phyloP scores from a whole-genome alignment of 2,888 invertebrate genomes.

The Leptopilina myrica region DNA sequence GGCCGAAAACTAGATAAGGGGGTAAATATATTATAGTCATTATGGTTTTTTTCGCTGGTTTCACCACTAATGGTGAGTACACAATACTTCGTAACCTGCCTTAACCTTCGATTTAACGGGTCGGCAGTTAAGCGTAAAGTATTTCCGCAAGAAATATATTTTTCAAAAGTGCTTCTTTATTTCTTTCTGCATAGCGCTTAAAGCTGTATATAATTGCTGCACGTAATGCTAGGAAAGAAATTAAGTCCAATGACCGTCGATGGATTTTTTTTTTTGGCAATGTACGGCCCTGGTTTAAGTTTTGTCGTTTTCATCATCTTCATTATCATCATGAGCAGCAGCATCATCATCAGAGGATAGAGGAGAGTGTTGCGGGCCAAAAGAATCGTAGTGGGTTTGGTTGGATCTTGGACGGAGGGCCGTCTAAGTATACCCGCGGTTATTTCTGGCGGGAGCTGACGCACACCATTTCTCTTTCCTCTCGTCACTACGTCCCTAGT shows the following conservation, averaged over 20 bases:
- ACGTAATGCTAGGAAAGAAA: no score
- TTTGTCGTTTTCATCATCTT: conserved; percentile 65
- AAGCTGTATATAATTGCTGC: no score
- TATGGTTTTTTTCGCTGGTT: no score
- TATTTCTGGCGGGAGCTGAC: conserved; percentile 76
- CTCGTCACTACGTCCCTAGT: conserved; percentile 45
- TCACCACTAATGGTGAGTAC: no score
- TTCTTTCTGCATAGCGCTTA: no score
- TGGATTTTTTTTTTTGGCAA: neutral
- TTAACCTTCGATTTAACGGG: conserved; percentile 46
- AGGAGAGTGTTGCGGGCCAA: conserved; percentile 59
- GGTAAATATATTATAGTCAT: no score
- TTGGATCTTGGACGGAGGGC: conserved; percentile 67
- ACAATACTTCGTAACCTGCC: neutral
- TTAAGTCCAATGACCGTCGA: conserved; percentile 9
- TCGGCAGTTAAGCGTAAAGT: conserved; percentile 10
- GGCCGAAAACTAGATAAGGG: no score
- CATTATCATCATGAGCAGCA: no score
- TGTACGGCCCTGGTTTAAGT: conserved; percentile 44
- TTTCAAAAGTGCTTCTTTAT: no score
- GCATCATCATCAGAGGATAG: no score
- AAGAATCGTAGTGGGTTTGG: conserved; percentile 53
- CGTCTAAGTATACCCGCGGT: conserved; percentile 66
- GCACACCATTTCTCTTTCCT: conserved; percentile 67
- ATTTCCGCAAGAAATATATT: neutral